These are phyloP conservation scores for Microtus richardsoni DNA, from an alignment of 2,113 vertebrate species.

Conservation along the genomic window DNA sequence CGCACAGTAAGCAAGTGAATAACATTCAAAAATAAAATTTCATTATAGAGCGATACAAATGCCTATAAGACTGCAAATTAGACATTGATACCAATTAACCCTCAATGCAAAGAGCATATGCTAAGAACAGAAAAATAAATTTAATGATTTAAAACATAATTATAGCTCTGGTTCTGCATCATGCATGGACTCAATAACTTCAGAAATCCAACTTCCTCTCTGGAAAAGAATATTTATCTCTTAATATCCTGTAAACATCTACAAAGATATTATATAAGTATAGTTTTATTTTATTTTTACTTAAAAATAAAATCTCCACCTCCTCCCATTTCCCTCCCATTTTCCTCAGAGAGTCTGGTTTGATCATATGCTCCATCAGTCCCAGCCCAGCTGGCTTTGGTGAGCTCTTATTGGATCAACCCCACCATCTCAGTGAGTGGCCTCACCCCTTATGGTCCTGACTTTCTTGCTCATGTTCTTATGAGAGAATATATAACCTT, in stretches of 20 bases:
- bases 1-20: background rate
- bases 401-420: too few species aligned
- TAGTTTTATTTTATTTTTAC: too few species aligned
- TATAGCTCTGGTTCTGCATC: background rate
- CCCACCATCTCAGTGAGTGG: too few species aligned
- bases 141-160: background rate
- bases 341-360: too few species aligned
- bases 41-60: background rate
- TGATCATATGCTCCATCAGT: too few species aligned
- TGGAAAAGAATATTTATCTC: background rate
- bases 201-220: background rate
- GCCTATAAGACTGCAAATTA: background rate
- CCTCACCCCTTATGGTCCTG: too few species aligned
- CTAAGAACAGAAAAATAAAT: background rate
- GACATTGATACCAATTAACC: fast-evolving
- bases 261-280: background rate
- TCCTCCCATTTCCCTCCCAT: too few species aligned
- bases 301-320: too few species aligned
- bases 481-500: background rate
- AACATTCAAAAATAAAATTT: background rate
- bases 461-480: too few species aligned
- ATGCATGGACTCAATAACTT: background rate
- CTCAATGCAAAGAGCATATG: background rate
- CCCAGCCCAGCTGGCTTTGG: too few species aligned
- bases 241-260: background rate